A percentile compares a stretch with the other conserved stretches of the same genome.
Conservation (phyloP, 2,888 invertebrate species). For the Prosopocoilus inquinatus region DNA sequence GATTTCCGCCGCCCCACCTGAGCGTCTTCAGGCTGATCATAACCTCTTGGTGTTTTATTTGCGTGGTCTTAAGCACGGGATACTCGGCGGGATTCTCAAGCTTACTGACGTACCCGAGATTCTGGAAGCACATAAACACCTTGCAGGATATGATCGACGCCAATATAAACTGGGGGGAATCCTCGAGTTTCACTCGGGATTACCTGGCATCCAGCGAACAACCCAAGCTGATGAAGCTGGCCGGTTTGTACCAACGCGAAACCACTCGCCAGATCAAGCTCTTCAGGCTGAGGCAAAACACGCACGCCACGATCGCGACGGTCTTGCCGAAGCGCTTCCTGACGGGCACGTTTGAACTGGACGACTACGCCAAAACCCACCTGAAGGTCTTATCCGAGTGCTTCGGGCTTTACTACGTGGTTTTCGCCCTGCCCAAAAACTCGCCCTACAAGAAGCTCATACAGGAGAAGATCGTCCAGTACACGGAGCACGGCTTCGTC, state of each 20-base stretch:
- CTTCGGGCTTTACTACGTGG: slow-evolving; percentile 21
- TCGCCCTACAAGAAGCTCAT: slow-evolving; percentile 27
- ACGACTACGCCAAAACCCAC: slow-evolving; percentile 19
- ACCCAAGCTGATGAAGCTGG: slow-evolving; percentile 13
- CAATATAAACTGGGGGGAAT: slow-evolving; percentile 25
- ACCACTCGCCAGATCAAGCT: slow-evolving; percentile 1
- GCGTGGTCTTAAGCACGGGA: slow-evolving; percentile 22
- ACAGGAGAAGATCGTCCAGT: slow-evolving; percentile 17
- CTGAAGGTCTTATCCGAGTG: slow-evolving; percentile 24
- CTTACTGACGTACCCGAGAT: slow-evolving; percentile 26
- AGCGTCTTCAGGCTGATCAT: slow-evolving; percentile 15
- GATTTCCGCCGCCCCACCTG: slow-evolving; percentile 7
- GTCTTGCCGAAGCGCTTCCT: slow-evolving; percentile 12
- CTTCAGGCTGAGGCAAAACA: slow-evolving; percentile 10
- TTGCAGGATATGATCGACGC: slow-evolving; percentile 27
- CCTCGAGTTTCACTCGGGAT: slow-evolving; percentile 15
- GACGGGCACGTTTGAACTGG: slow-evolving; percentile 22
- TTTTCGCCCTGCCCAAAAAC: slow-evolving; percentile 23
- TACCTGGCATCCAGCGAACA: slow-evolving; percentile 21
- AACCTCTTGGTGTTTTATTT: slow-evolving; percentile 17
- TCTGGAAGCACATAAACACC: slow-evolving; percentile 22
- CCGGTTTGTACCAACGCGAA: slow-evolving; percentile 16
- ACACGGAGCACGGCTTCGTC: slow-evolving; percentile 26
- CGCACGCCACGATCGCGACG: slow-evolving; percentile 19
- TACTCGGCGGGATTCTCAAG: slow-evolving; percentile 31